A percentile compares a stretch with the other conserved stretches of the same genome.
These are phyloP conservation scores for Elanoides forficatus DNA, from an alignment of 2,113 vertebrate species.

Conservation along the genomic window DNA sequence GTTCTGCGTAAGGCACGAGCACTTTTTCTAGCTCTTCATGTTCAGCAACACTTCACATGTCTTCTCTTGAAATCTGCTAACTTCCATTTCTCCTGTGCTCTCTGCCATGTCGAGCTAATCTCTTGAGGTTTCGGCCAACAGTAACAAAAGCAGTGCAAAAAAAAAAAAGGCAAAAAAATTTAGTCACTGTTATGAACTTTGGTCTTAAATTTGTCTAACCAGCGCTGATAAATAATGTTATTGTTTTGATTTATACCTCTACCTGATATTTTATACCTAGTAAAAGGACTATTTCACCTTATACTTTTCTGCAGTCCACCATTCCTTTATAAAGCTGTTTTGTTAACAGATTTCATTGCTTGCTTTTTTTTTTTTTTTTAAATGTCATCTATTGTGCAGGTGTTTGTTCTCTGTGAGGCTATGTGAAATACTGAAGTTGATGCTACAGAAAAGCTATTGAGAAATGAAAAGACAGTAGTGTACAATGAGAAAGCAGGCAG, in stretches of 20 bases:
- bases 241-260: background rate
- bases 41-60: background rate
- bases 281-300: background rate
- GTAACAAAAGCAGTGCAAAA: background rate
- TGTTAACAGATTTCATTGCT: background rate
- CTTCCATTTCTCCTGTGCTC: background rate
- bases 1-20: background rate
- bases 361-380: background rate
- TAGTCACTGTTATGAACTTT: background rate
- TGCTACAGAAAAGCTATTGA: background rate
- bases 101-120: background rate
- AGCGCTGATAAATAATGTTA: background rate
- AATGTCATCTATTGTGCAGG: background rate
- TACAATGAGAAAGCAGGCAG: background rate
- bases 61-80: background rate
- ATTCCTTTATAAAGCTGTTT: background rate
- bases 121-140: background rate
- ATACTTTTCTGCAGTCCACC: background rate
- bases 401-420: background rate
- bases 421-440: background rate
- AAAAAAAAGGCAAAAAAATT: background rate
- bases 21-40: background rate
- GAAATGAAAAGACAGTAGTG: background rate
- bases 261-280: background rate
- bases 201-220: background rate